Conservation (phyloP, 2,797 vertebrate genomes). For the Platalea minor region DNA sequence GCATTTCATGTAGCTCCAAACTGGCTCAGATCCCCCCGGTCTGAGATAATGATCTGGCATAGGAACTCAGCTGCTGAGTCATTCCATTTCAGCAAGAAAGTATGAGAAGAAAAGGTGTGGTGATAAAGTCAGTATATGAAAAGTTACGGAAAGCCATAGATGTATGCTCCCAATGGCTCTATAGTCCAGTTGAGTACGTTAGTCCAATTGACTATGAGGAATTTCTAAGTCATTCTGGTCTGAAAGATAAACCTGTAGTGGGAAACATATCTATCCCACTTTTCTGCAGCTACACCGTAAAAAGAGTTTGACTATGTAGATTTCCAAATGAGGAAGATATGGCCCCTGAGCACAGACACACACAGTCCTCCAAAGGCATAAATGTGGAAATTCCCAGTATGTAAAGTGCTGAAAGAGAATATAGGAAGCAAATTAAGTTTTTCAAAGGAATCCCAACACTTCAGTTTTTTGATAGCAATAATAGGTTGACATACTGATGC, state of each 20-base stretch:
- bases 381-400: not conserved
- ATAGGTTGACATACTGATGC: not conserved
- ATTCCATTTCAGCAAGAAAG: not conserved
- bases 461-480: not conserved
- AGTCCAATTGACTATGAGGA: not conserved
- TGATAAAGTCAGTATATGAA: not conserved
- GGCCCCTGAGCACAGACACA: not conserved
- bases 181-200: not conserved
- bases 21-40: not conserved
- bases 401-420: not conserved
- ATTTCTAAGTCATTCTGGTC: not conserved
- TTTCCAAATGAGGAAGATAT: not conserved
- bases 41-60: not conserved
- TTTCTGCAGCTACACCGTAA: not conserved
- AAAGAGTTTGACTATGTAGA: not conserved
- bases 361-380: not conserved
- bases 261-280: not conserved
- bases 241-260: not conserved
- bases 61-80: not conserved
- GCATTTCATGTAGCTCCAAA: not conserved
- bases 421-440: not conserved
- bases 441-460: not conserved
- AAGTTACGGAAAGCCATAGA: not conserved
- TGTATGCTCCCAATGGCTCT: rapidly evolving
- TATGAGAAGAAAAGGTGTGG: not conserved